phyloP scores from a whole-genome alignment of 2,113 vertebrate species.

The Brienomyrus brachyistius region DNA sequence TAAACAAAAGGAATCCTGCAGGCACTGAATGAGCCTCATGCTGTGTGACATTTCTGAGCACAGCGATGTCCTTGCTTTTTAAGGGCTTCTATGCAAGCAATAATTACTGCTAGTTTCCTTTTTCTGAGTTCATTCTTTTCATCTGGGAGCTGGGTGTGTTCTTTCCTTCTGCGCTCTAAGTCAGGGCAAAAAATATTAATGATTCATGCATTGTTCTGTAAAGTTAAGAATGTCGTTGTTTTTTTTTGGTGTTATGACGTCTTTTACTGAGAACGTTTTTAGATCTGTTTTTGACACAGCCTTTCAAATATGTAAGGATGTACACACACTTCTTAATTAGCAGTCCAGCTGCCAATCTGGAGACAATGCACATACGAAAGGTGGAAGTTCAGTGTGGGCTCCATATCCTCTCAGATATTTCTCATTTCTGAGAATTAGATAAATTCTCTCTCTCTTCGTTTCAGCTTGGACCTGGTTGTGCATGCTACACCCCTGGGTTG shows the following conservation, averaged over 20 bases:
- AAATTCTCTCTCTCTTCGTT: no score
- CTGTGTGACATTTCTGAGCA: neutral
- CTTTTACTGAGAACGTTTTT: neutral
- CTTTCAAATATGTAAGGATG: neutral
- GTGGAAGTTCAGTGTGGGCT: neutral
- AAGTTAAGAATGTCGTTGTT: neutral
- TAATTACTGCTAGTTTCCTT: neutral
- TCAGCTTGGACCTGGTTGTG: neutral
- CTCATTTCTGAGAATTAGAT: neutral
- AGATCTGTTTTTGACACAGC: neutral
- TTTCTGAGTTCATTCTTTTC: neutral
- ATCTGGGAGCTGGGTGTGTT: neutral
- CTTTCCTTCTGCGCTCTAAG: constrained; percentile 5
- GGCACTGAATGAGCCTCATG: neutral
- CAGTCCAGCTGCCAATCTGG: neutral
- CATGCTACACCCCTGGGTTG: neutral
- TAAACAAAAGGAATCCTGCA: neutral
- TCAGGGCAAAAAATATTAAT: constrained; percentile 3
- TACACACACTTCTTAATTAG: neutral
- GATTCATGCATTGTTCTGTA: neutral
- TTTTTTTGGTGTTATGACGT: neutral
- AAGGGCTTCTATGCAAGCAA: neutral
- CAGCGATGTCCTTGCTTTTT: neutral
- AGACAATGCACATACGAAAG: neutral
- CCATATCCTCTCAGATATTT: neutral